Evolutionary conservation across 1,140 invertebrate species (phyloP).

Genomic region (Drosophila novamexicana): DNA sequence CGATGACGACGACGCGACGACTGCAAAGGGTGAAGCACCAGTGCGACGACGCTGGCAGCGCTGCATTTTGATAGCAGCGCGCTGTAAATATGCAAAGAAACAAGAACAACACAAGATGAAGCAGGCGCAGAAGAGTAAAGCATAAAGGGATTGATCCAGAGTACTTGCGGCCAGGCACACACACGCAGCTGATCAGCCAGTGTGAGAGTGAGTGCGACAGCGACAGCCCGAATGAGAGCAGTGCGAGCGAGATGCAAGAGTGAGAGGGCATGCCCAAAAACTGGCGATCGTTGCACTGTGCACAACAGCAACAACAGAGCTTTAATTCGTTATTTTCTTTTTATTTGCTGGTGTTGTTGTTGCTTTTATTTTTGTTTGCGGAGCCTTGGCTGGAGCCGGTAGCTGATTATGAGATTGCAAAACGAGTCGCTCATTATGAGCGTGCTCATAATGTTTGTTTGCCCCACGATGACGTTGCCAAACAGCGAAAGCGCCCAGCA

Average conservation of each 20-base stretch:
- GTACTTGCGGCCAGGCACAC: background rate
- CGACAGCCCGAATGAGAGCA: background rate
- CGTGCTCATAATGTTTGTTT: slow-evolving; percentile 63
- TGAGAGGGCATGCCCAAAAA: slow-evolving; percentile 47
- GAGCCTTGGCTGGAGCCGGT: slow-evolving; percentile 29
- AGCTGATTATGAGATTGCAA: slow-evolving; percentile 76
- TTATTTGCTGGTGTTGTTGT: background rate
- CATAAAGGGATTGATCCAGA: slow-evolving; percentile 47
- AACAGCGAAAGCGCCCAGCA: slow-evolving; percentile 38
- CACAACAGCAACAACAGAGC: slow-evolving; percentile 25
- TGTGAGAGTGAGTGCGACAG: background rate
- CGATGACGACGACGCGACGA: slow-evolving; percentile 50
- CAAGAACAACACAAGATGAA: slow-evolving; percentile 25
- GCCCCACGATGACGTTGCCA: slow-evolving; percentile 72
- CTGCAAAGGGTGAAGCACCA: slow-evolving; percentile 73
- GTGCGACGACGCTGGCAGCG: slow-evolving; percentile 43
- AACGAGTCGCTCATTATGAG: slow-evolving; percentile 66
- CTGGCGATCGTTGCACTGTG: slow-evolving; percentile 70
- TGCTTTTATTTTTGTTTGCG: slow-evolving; percentile 25
- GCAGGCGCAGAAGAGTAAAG: slow-evolving; percentile 10
- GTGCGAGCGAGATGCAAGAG: slow-evolving; percentile 14
- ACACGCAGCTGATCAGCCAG: slow-evolving; percentile 62
- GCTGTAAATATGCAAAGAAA: slow-evolving; percentile 49
- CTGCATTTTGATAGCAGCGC: slow-evolving; percentile 71
- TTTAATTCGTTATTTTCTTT: background rate